Conservation (phyloP, 1,140 invertebrate genomes). For the Nasonia giraulti region DNA sequence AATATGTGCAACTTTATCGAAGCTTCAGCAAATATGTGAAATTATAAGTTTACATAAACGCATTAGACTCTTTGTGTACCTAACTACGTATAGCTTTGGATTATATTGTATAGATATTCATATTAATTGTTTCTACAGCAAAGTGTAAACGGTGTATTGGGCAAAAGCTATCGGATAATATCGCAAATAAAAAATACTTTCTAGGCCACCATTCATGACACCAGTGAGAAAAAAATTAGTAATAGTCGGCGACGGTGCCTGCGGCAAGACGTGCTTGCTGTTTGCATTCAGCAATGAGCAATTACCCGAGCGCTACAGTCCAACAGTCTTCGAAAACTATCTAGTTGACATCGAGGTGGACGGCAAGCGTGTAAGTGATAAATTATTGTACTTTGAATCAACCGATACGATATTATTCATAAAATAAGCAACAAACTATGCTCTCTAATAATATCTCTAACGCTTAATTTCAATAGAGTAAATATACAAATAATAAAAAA, state of each 20-base stretch:
- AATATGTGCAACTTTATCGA: too few relatives aligned
- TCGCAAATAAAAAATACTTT: slow-evolving; percentile 13
- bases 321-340: slow-evolving; percentile 99
- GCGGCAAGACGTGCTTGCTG: slow-evolving; percentile 98
- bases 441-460: too few relatives aligned
- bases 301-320: slow-evolving; percentile 98
- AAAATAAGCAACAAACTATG: neutral
- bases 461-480: too few relatives aligned
- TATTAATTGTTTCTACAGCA: too few relatives aligned
- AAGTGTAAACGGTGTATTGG: too few relatives aligned
- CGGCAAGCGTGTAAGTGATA: slow-evolving; percentile 88
- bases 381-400: slow-evolving; percentile 17
- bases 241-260: slow-evolving; percentile 99
- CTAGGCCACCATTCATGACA: slow-evolving; percentile 56
- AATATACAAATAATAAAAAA: too few relatives aligned
- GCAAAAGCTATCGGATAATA: too few relatives aligned
- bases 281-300: slow-evolving; percentile 99
- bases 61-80: too few relatives aligned
- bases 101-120: too few relatives aligned
- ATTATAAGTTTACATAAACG: too few relatives aligned
- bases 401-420: neutral
- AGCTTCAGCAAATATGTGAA: too few relatives aligned
- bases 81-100: too few relatives aligned
- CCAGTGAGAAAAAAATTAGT: slow-evolving; percentile 99
- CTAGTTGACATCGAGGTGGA: slow-evolving; percentile 98